Evolutionary conservation across 2,888 invertebrate species (phyloP).

Genomic region (Erpobdella octoculata): DNA sequence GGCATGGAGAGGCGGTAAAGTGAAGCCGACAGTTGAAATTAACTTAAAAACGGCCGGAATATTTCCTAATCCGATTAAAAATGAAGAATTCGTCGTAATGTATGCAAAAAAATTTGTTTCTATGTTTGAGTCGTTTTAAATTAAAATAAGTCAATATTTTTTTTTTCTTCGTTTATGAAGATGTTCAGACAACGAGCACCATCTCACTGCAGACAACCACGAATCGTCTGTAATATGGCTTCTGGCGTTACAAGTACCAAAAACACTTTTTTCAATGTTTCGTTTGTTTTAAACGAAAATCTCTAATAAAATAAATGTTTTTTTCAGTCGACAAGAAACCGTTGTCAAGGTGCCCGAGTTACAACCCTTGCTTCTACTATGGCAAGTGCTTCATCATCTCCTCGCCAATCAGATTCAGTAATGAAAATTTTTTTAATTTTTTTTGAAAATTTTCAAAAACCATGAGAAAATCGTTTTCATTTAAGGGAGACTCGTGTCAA

Average conservation of each 20-base stretch:
- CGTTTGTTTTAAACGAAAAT: not conserved
- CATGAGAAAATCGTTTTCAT: not conserved
- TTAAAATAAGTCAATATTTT: not conserved
- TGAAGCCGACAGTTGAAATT: slow-evolving; percentile 44
- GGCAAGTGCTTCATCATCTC: not conserved
- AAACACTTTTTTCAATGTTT: not conserved
- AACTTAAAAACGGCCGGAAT: slow-evolving; percentile 50
- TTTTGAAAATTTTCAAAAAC: not conserved
- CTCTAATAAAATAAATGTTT: not conserved
- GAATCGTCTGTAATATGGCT: slow-evolving; percentile 56
- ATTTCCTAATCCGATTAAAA: slow-evolving; percentile 47
- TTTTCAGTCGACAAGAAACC: slow-evolving; percentile 2
- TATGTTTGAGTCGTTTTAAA: too few relatives aligned
- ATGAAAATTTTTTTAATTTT: not conserved
- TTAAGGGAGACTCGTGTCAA: not conserved
- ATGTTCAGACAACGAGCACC: slow-evolving; percentile 45
- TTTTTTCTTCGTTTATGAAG: slow-evolving; percentile 39
- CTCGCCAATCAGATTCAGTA: not conserved
- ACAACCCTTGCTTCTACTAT: slow-evolving; percentile 5
- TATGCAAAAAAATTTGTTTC: slow-evolving; percentile 33
- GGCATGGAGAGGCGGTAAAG: slow-evolving; percentile 41
- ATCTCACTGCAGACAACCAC: slow-evolving; percentile 54
- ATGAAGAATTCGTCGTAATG: slow-evolving; percentile 52
- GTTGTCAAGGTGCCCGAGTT: not conserved
- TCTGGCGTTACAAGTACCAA: slow-evolving; percentile 51